These are phyloP conservation scores for Noturus placidus DNA, from an alignment of 2,113 vertebrate genomes.

Conservation along the genomic window DNA sequence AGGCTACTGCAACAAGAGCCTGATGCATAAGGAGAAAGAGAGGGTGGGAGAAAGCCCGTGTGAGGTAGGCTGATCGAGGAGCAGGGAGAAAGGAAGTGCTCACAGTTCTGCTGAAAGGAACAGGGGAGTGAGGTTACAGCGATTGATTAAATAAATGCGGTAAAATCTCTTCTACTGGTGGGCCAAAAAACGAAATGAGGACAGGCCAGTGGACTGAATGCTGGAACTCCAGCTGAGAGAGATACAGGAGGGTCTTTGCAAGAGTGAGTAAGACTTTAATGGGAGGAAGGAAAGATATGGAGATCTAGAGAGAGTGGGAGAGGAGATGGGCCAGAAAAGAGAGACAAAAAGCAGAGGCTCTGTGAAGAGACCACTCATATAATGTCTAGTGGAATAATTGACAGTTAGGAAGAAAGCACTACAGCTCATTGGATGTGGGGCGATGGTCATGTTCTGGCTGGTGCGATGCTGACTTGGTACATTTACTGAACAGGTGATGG, in stretches of 20 bases:
- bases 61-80: conserved; percentile 64
- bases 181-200: conserved; percentile 39
- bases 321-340: conserved; percentile 3
- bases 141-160: conserved; percentile 91
- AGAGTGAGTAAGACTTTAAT: conserved; percentile 55
- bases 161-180: conserved; percentile 57
- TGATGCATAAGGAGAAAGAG: conserved; percentile 38
- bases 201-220: conserved; percentile 40
- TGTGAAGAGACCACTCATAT: conserved; percentile 38
- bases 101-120: conserved; percentile 79
- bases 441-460: conserved; percentile 56
- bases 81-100: conserved; percentile 61
- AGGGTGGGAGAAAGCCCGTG: conserved; percentile 29
- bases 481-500: conserved; percentile 81
- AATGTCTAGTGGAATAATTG: conserved; percentile 49
- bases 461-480: conserved; percentile 63
- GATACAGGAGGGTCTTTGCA: conserved; percentile 46
- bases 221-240: conserved; percentile 61
- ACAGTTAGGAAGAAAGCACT: conserved; percentile 44
- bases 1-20: conserved; percentile 49
- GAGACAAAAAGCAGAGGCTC: conserved; percentile 7
- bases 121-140: conserved; percentile 79
- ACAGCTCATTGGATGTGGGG: conserved; percentile 63
- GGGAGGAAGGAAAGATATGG: conserved; percentile 17
- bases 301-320: conserved; percentile 12